These are phyloP conservation scores for Dendroctonus ponderosae DNA, from an alignment of 1,140 invertebrate genomes.

Conservation along the genomic window DNA sequence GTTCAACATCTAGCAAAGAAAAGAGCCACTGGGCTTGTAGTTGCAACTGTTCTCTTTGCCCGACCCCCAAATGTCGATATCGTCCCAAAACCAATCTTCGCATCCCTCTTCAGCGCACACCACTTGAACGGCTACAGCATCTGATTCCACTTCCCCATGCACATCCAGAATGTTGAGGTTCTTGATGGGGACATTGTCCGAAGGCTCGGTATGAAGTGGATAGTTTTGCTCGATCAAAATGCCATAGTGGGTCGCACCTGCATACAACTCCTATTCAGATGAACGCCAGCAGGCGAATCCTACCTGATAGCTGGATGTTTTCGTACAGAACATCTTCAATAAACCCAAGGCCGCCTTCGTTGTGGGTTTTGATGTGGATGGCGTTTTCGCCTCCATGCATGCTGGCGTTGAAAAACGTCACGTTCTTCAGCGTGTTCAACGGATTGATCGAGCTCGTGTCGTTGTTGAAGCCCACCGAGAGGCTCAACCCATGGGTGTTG, in stretches of 20 bases:
- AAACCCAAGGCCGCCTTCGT: slow-evolving; percentile 1
- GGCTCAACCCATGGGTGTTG: slow-evolving; percentile 13
- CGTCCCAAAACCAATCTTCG: slow-evolving; percentile 10
- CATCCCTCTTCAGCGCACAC: slow-evolving; percentile 8
- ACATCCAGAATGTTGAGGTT: background rate
- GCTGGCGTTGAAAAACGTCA: background rate
- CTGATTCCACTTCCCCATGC: background rate
- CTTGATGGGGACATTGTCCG: slow-evolving; percentile 7
- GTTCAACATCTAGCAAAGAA: background rate
- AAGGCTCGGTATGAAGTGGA: background rate
- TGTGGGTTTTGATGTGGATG: slow-evolving; percentile 12
- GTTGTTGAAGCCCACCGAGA: slow-evolving; percentile 11
- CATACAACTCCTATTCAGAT: background rate
- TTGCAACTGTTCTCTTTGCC: slow-evolving; percentile 2
- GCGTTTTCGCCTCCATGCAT: slow-evolving; percentile 2
- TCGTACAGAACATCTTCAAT: background rate
- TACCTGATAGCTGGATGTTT: slow-evolving; percentile 6
- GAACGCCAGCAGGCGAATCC: background rate
- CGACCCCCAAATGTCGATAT: background rate
- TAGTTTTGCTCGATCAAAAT: slow-evolving; percentile 15
- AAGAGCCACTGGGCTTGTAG: background rate
- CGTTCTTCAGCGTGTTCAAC: slow-evolving; percentile 1
- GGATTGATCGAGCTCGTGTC: slow-evolving; percentile 4
- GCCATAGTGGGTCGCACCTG: background rate
- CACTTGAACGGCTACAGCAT: background rate